A percentile compares a stretch with the other conserved stretches of the same genome.
Conservation (phyloP, 2,888 invertebrate species). For the Drosophila fulvimacula region DNA sequence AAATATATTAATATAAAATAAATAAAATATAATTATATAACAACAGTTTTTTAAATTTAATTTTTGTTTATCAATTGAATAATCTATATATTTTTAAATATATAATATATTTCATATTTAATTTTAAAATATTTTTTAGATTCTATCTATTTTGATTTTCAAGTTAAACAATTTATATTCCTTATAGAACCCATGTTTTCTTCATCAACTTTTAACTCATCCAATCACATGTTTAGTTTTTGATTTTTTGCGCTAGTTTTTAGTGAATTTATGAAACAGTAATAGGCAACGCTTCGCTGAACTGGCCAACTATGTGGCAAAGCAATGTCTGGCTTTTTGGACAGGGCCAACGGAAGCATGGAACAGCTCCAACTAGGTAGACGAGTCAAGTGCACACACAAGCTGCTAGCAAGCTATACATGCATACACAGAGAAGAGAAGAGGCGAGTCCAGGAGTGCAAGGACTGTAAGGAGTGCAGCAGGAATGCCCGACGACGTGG, state of each 20-base stretch:
- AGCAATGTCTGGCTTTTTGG: background rate
- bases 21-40: no score
- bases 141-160: background rate
- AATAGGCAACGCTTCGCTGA: slow-evolving; percentile 26
- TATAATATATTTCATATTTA: background rate
- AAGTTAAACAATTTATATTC: background rate
- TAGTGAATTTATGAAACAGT: slow-evolving; percentile 9
- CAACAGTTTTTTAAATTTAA: no score
- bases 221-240: slow-evolving; percentile 9
- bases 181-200: background rate
- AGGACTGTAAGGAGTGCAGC: background rate
- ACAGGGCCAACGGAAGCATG: slow-evolving; percentile 13
- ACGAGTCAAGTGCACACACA: slow-evolving; percentile 37
- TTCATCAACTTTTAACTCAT: background rate
- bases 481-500: slow-evolving; percentile 9
- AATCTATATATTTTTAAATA: background rate
- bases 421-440: background rate
- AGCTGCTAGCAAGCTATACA: slow-evolving; percentile 6
- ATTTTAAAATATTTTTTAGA: background rate
- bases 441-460: background rate
- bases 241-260: background rate
- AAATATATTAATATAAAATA: no score
- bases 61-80: no score
- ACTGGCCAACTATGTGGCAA: slow-evolving; percentile 26
- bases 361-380: slow-evolving; percentile 29